These are phyloP conservation scores for Perdita meconis DNA, from an alignment of 2,888 invertebrate genomes.

Conservation along the genomic window DNA sequence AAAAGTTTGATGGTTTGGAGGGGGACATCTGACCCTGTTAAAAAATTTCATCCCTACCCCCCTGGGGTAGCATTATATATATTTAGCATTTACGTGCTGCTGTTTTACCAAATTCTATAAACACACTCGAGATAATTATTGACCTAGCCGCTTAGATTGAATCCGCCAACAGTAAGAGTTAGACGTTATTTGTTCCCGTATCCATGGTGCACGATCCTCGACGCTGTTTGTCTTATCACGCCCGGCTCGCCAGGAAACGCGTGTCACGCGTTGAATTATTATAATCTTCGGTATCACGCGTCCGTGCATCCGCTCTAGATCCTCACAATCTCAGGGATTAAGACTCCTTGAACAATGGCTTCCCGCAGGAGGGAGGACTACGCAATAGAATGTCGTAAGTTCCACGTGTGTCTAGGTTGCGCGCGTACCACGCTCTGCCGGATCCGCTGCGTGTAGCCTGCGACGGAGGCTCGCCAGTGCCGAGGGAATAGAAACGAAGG, in stretches of 20 bases:
- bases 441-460: conserved; percentile 14
- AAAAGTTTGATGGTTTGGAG: too few species aligned
- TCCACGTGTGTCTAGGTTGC: neutral
- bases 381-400: conserved; percentile 17
- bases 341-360: conserved; percentile 12
- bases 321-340: conserved; percentile 7
- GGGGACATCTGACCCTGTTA: too few species aligned
- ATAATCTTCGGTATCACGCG: neutral
- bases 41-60: too few species aligned
- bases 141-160: too few species aligned
- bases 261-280: neutral
- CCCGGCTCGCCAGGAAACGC: too few species aligned
- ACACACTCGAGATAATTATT: too few species aligned
- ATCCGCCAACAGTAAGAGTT: too few species aligned
- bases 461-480: conserved; percentile 29
- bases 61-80: too few species aligned
- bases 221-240: too few species aligned
- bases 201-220: too few species aligned
- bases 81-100: too few species aligned
- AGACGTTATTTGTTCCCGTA: neutral
- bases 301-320: neutral
- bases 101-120: too few species aligned
- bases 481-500: conserved; percentile 35
- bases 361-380: neutral
- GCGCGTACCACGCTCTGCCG: neutral